phyloP scores from a whole-genome alignment of 2,113 vertebrate species.

The Grammomys dolichurus region DNA sequence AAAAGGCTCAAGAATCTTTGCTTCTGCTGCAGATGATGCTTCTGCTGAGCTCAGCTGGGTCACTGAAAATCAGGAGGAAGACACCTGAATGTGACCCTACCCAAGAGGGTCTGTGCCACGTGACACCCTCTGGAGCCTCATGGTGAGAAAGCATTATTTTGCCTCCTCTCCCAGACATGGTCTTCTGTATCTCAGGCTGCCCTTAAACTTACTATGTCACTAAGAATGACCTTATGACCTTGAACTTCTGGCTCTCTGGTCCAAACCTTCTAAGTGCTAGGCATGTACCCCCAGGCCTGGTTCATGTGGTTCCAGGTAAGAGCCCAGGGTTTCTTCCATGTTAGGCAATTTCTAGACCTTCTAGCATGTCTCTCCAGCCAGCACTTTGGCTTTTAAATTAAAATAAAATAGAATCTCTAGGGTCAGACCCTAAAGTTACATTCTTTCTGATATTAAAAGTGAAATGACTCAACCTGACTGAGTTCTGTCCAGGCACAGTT shows the following conservation, averaged over 20 bases:
- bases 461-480: constrained; percentile 54
- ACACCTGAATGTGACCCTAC: background rate
- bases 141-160: background rate
- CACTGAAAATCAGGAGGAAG: background rate
- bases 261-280: background rate
- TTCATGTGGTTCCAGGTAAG: background rate
- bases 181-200: background rate
- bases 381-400: background rate
- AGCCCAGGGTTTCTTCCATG: background rate
- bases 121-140: background rate
- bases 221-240: background rate
- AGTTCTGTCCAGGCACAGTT: constrained; percentile 64
- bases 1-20: background rate
- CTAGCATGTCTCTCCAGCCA: background rate
- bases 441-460: constrained; percentile 69
- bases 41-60: background rate
- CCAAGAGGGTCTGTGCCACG: background rate
- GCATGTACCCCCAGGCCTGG: background rate
- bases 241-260: background rate
- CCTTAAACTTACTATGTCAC: background rate
- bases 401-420: constrained; percentile 51
- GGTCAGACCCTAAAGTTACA: constrained; percentile 19
- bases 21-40: background rate
- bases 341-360: background rate
- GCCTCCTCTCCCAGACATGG: no score